Evolutionary conservation across 2,888 invertebrate species (phyloP).

Genomic region (Drosophila atripex): DNA sequence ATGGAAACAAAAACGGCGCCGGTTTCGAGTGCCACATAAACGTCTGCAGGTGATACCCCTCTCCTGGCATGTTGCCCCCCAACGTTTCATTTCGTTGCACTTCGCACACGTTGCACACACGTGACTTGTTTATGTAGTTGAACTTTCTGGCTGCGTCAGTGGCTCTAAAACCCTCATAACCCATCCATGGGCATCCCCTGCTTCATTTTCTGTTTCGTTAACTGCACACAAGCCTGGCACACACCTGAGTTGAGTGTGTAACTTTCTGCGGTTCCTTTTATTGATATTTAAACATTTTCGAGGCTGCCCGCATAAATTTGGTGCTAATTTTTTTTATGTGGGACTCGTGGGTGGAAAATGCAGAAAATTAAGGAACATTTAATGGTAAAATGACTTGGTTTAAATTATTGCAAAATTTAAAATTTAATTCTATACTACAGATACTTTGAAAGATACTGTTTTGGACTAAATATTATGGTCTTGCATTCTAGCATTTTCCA

Average conservation of each 20-base stretch:
- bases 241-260: conserved; percentile 32
- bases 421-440: too few species aligned
- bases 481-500: conserved; percentile 2
- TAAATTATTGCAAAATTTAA: too few species aligned
- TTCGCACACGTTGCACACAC: conserved; percentile 76
- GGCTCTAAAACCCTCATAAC: conserved; percentile 44
- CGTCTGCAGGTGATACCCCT: conserved; percentile 34
- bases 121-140: conserved; percentile 81
- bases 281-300: conserved; percentile 74
- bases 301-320: conserved; percentile 65
- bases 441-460: too few species aligned
- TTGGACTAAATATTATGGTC: too few species aligned
- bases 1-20: conserved; percentile 65
- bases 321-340: conserved; percentile 54
- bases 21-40: conserved; percentile 58
- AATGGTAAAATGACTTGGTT: background rate
- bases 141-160: conserved; percentile 55
- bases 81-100: conserved; percentile 65
- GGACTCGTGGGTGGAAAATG: background rate
- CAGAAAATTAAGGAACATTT: background rate
- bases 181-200: conserved; percentile 44
- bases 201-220: conserved; percentile 80
- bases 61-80: conserved; percentile 3
- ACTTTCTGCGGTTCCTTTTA: conserved; percentile 59
- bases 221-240: conserved; percentile 45